phyloP scores from a whole-genome alignment of 2,113 vertebrate species.

The Leptocoma aspasia region DNA sequence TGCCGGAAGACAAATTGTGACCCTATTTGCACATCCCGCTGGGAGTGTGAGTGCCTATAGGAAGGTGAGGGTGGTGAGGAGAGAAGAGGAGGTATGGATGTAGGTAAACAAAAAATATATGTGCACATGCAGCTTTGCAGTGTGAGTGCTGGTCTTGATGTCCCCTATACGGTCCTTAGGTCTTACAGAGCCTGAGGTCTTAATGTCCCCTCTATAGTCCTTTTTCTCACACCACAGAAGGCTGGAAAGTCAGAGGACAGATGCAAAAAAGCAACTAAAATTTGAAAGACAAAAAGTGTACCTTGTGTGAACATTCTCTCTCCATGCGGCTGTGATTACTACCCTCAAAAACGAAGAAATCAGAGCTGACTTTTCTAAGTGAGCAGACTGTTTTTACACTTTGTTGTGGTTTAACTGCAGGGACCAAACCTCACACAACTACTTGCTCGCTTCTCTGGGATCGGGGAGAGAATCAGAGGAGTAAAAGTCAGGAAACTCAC shows the following conservation, averaged over 20 bases:
- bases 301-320: not conserved
- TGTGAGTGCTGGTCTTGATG: not conserved
- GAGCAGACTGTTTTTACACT: not conserved
- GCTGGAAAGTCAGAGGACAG: not conserved
- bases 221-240: not conserved
- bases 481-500: not conserved
- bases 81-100: not conserved
- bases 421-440: not conserved
- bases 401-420: not conserved
- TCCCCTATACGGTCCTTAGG: not conserved
- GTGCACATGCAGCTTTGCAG: not conserved
- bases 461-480: not conserved
- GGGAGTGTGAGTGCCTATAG: not conserved
- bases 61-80: not conserved
- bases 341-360: not conserved
- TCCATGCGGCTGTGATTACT: not conserved
- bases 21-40: not conserved
- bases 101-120: not conserved
- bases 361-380: not conserved
- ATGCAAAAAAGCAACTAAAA: not conserved
- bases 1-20: not conserved
- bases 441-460: accelerated
- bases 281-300: not conserved
- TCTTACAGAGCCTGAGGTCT: not conserved
- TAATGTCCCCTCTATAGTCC: not conserved